Evolutionary conservation across 2,113 vertebrate species (phyloP), one percentile per base, ranked within the genome.

Genomic region (Glaucomys volans): DNA sequence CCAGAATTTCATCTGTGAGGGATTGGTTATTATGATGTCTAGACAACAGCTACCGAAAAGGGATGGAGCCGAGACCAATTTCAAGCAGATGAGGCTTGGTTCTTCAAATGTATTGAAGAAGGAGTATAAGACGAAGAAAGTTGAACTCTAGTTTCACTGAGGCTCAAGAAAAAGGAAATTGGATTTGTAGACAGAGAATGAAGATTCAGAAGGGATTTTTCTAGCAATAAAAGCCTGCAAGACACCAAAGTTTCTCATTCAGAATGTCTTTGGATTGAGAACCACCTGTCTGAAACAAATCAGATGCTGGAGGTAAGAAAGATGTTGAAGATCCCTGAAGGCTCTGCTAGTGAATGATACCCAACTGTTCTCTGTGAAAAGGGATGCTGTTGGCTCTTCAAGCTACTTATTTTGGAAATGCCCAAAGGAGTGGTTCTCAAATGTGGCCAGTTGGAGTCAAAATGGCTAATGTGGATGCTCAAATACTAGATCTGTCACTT

Each of bases 1-100:
- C 54, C 92, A 75, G 94, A 85, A 90, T 77, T 90, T 90, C 85
- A 50, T 67, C 44, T 57, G 50, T 30, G 42, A 95, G 42, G 54
- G 37, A 66, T 22, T 82, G 95, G 54, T 59, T 72, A 52, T 77
- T 82, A 42, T 66, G 20, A 54, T 24, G 81, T 90, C 71, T 59
- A 92, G 94, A 90, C 83, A 35, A 57, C 8, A 62, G 87, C n/a
- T 69, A 74, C 1, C 22, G 93, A 37, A 67, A 28, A 50, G 0
- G 3, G 47, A 44, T 17, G 62, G 42, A 30, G 67, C 54, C 0
- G 42, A 84, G 87, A 50, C 44, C 59, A 52, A 5, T 71, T 20
- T n/a, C 76, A 87, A 80, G 47, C 9, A 85, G 14, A 4, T 1
- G 69, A 75, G 12, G 32, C 40, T 83, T 26, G 17, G 32, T 28